Percentiles rank a stretch among this genome's conserved stretches.
Conservation (phyloP, 2,113 vertebrate genomes). For the Pandion haliaetus region DNA sequence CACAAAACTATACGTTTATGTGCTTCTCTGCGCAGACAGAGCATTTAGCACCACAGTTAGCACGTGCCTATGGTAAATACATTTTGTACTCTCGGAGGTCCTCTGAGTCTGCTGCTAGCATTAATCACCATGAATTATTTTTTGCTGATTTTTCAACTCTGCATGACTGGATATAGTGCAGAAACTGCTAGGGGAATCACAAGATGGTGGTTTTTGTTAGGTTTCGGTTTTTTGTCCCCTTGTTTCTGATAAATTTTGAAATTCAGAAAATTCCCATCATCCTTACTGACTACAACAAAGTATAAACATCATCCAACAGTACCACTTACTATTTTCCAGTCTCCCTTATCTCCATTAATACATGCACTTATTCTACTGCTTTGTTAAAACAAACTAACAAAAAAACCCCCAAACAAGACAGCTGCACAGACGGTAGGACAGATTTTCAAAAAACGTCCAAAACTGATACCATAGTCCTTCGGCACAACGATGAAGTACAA, state of each 20-base stretch:
- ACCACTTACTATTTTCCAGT: not conserved
- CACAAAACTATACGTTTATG: not conserved
- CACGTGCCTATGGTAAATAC: not conserved
- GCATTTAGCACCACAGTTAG: not conserved
- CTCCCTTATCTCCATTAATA: not conserved
- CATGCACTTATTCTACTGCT: not conserved
- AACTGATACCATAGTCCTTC: constrained; percentile 88
- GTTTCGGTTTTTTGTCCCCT: not conserved
- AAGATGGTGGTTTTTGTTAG: no score
- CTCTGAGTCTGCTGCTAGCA: not conserved
- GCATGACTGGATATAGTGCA: not conserved
- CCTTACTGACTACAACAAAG: not conserved
- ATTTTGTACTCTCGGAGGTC: not conserved
- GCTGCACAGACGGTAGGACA: not conserved
- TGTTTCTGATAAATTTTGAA: not conserved
- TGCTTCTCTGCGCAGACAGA: not conserved
- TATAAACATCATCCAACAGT: not conserved
- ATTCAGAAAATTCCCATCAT: not conserved
- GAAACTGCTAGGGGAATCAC: not conserved
- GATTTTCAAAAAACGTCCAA: not conserved
- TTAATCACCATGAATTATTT: not conserved
- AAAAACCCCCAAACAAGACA: not conserved
- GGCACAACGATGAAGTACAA: constrained; percentile 91
- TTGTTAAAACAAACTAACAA: not conserved
- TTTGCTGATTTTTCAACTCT: not conserved